Base-by-base conservation (phyloP, 2,113 vertebrate genomes). In the Anhinga rufa region DNA sequence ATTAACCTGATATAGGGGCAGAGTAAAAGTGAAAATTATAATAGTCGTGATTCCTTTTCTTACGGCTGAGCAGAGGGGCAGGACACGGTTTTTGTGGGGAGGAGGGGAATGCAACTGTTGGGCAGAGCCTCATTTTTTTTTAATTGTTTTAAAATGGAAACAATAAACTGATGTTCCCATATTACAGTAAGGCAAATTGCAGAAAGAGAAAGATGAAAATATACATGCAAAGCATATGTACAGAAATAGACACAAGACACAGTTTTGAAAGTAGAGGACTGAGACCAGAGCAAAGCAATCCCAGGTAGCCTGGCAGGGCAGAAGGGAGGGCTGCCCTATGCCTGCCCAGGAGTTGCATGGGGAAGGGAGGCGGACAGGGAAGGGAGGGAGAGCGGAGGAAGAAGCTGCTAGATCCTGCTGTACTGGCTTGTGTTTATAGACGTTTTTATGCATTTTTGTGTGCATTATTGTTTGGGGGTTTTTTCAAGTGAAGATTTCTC, bases 311-410 rank as follows among this genome's bases (percentile, higher is more conserved):
- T 70, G 72, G 28, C 58, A 62, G 55, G 46, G 34, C 40, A 57
- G 34, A 36, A 65, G 21, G 32, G 42, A 65, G 44, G 38, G 28
- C 64, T 78, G 26, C 29, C 17, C 16, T 54, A 18, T 52, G 76
- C n/a, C 40, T 48, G 12, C 8, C 0, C 1, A 5, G 14, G 14
- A 58, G 19, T 12, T 1, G 3, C 4, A 1, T 46, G 48, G 34
- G 14, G 20, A 29, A 44, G 42, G 29, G 17, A 66, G 32, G 34
- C 14, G 46, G 17, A 26, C 36, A 34, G 48, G 32, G 70, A 12
- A 60, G 46, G 29, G 17, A 70, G 32, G 19, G 24, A 78, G 55
- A 57, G 18, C 5, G 1, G 21, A 82, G 38, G 31, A 72, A 79
- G 24, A 46, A 76, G 14, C 11, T 55, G 14, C 44, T 44, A 9